These are phyloP conservation scores for Drosophila pachea DNA, from an alignment of 1,140 invertebrate species.

Conservation along the genomic window DNA sequence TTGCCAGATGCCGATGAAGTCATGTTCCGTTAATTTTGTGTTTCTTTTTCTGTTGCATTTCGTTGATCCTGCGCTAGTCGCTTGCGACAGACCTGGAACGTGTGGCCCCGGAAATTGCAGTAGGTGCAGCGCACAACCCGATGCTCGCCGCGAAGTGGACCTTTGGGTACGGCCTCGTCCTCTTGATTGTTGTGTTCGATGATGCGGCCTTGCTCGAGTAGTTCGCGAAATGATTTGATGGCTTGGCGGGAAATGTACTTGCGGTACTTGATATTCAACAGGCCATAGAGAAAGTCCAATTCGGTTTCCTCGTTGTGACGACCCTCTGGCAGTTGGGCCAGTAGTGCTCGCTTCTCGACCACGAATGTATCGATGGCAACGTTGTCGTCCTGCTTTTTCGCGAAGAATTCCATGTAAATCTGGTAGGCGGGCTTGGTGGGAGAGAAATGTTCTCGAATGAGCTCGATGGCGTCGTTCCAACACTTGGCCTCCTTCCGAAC, in stretches of 20 bases:
- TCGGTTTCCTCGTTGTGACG: conserved; percentile 74
- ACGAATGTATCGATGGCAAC: conserved; percentile 71
- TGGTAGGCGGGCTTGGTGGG: conserved; percentile 71
- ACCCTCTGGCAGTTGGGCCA: conserved; percentile 69
- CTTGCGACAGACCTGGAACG: conserved; percentile 59
- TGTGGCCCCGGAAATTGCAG: conserved; percentile 67
- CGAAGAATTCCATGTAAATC: conserved; percentile 73
- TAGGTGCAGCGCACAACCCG: conserved; percentile 56
- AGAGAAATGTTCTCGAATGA: conserved; percentile 70
- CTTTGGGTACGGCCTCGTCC: conserved; percentile 28
- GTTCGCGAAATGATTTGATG: conserved; percentile 59
- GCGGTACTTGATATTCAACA: conserved; percentile 71
- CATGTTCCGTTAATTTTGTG: conserved; percentile 9
- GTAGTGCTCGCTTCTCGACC: conserved; percentile 67
- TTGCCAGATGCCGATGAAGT: conserved; percentile 32
- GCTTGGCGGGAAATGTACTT: conserved; percentile 63
- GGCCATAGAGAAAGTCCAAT: conserved; percentile 72
- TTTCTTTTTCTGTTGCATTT: conserved; percentile 30
- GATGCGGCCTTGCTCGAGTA: conserved; percentile 70
- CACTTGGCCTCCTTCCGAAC: conserved; percentile 74
- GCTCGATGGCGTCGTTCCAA: conserved; percentile 64
- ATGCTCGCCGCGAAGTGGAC: conserved; percentile 39
- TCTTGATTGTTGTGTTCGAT: conserved; percentile 70
- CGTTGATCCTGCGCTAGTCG: conserved; percentile 27
- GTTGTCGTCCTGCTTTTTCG: conserved; percentile 59